phyloP scores from a whole-genome alignment of 2,888 invertebrate species.

The Synanthedon myopaeformis region DNA sequence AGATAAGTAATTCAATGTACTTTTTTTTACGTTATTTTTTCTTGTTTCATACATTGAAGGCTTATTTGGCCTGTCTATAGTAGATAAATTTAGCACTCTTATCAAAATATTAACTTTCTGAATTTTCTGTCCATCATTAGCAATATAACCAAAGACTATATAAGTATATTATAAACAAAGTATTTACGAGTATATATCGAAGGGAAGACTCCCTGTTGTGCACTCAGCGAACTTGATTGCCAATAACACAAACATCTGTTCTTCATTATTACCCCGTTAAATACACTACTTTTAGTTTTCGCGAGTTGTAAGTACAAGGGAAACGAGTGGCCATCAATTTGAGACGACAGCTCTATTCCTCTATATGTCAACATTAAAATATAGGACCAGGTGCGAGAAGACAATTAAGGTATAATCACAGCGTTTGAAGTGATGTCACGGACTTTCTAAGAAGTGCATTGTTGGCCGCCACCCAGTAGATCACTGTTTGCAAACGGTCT shows the following conservation, averaged over 20 bases:
- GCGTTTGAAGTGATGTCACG: slow-evolving; percentile 65
- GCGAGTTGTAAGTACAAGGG: slow-evolving; percentile 31
- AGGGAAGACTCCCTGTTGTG: too few species aligned
- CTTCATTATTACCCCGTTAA: background rate
- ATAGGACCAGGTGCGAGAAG: slow-evolving; percentile 54
- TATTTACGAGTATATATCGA: too few species aligned
- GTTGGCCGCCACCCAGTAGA: slow-evolving; percentile 62
- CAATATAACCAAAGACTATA: too few species aligned
- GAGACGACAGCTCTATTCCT: slow-evolving; percentile 17
- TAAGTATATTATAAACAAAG: too few species aligned
- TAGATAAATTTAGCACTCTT: too few species aligned
- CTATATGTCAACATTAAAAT: slow-evolving; percentile 43
- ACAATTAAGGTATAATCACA: slow-evolving; percentile 67
- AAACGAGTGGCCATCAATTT: slow-evolving; percentile 42
- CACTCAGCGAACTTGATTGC: too few species aligned
- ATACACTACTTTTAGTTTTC: slow-evolving; percentile 20
- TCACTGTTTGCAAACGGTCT: slow-evolving; percentile 60
- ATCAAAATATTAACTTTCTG: too few species aligned
- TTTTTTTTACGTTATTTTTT: too few species aligned
- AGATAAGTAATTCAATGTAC: too few species aligned
- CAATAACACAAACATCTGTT: background rate
- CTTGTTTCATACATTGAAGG: too few species aligned
- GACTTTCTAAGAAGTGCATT: slow-evolving; percentile 52
- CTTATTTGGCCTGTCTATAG: too few species aligned
- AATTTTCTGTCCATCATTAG: too few species aligned